Conservation (phyloP, 2,113 vertebrate genomes). For the Odocoileus virginianus region DNA sequence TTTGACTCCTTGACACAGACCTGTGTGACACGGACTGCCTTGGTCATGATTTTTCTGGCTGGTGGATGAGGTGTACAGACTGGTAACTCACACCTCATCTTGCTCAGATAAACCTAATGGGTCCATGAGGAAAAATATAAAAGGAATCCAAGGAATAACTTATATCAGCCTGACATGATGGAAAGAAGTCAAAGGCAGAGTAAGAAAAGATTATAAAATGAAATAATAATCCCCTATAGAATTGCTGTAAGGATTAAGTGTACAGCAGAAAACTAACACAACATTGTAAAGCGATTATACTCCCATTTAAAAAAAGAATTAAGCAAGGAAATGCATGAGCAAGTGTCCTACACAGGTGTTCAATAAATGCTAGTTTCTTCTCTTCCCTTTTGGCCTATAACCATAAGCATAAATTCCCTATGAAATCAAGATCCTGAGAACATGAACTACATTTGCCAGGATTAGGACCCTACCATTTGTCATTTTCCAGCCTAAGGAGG, state of each 20-base stretch:
- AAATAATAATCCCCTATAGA: background rate
- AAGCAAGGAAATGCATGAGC: background rate
- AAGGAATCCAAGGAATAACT: background rate
- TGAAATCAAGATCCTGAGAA: background rate
- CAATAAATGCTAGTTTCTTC: background rate
- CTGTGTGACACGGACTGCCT: background rate
- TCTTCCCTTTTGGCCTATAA: background rate
- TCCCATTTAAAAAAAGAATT: background rate
- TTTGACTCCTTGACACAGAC: background rate
- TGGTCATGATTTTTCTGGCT: background rate
- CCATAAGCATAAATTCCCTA: background rate
- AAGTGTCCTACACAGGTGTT: background rate
- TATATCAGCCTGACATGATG: background rate
- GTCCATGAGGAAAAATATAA: background rate
- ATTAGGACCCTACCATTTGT: background rate
- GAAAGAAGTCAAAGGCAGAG: background rate
- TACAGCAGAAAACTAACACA: background rate
- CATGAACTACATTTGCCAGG: background rate
- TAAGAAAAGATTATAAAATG: background rate
- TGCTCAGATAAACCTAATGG: background rate
- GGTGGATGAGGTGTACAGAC: no score
- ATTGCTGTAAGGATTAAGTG: background rate
- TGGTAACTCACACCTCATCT: background rate
- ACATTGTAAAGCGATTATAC: background rate
- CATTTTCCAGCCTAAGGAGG: background rate